phyloP scores from a whole-genome alignment of 2,797 vertebrate species.

The Acestrorhynchus altus region DNA sequence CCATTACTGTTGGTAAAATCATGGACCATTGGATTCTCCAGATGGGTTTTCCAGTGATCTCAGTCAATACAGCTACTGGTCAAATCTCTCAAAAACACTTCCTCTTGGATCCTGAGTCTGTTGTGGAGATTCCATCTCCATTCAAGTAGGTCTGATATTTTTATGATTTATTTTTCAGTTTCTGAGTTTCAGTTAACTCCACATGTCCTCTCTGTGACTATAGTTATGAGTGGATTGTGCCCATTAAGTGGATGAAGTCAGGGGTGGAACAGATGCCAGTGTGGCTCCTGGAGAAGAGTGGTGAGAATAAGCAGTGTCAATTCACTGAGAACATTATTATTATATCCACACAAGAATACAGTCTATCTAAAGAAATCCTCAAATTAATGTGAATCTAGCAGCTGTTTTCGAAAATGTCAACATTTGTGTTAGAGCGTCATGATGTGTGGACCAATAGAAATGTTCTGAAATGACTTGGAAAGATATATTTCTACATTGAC shows the following conservation, averaged over 20 bases:
- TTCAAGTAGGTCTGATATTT: conserved; percentile 76
- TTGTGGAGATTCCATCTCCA: conserved; percentile 69
- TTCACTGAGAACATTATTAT: no score
- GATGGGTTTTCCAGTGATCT: conserved; percentile 91
- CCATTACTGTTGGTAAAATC: conserved; percentile 68
- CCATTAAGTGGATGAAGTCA: conserved; percentile 74
- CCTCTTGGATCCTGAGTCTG: conserved; percentile 76
- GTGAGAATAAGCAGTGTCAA: conserved; percentile 51
- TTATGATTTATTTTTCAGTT: background rate
- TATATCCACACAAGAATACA: no score
- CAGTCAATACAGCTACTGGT: conserved; percentile 76
- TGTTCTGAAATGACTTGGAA: no score
- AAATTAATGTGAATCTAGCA: no score
- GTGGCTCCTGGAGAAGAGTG: conserved; percentile 77
- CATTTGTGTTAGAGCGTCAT: no score
- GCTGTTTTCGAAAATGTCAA: no score
- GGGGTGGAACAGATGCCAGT: fast-evolving
- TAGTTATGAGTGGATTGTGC: conserved; percentile 87
- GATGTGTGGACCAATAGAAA: no score
- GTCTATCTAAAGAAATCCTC: no score
- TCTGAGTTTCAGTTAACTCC: background rate
- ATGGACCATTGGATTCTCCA: conserved; percentile 91
- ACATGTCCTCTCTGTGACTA: background rate
- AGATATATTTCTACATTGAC: no score
- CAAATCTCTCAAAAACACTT: conserved; percentile 82